These are phyloP conservation scores for Coelopa frigida DNA, from an alignment of 1,140 invertebrate species.

Conservation along the genomic window DNA sequence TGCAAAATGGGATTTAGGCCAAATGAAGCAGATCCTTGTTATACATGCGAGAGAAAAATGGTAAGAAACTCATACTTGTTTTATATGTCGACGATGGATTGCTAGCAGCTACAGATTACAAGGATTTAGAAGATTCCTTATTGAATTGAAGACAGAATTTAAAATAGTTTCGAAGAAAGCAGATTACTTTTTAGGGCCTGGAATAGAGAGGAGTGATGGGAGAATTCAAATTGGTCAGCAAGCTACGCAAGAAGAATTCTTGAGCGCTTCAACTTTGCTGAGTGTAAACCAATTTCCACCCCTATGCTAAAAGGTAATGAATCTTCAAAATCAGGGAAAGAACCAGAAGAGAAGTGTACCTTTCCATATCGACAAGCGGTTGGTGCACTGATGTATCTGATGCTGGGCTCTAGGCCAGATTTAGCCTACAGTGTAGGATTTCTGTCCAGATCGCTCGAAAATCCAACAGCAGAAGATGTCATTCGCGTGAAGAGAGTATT, in stretches of 20 bases:
- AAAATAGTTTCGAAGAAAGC: slow-evolving; percentile 22
- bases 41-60: slow-evolving; percentile 42
- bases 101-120: slow-evolving; percentile 24
- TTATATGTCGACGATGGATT: no score
- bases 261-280: slow-evolving; percentile 30
- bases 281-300: slow-evolving; percentile 37
- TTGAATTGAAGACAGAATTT: slow-evolving; percentile 25
- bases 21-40: slow-evolving; percentile 38
- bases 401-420: slow-evolving; percentile 42
- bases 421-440: slow-evolving; percentile 35
- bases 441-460: slow-evolving; percentile 41
- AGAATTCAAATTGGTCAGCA: slow-evolving; percentile 34
- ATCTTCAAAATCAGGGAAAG: slow-evolving; percentile 10
- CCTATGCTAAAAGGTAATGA: slow-evolving; percentile 26
- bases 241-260: slow-evolving; percentile 35
- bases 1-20: slow-evolving; percentile 5
- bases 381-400: slow-evolving; percentile 44
- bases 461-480: slow-evolving; percentile 31
- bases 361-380: slow-evolving; percentile 42
- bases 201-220: slow-evolving; percentile 29
- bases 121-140: slow-evolving; percentile 17
- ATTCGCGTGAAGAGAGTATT: slow-evolving; percentile 32
- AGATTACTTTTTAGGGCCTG: slow-evolving; percentile 27
- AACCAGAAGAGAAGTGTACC: slow-evolving; percentile 13
- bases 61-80: no score